phyloP scores from a whole-genome alignment of 37 sponge, comb jelly and placozoan species.

The Dysidea cf. avara region DNA sequence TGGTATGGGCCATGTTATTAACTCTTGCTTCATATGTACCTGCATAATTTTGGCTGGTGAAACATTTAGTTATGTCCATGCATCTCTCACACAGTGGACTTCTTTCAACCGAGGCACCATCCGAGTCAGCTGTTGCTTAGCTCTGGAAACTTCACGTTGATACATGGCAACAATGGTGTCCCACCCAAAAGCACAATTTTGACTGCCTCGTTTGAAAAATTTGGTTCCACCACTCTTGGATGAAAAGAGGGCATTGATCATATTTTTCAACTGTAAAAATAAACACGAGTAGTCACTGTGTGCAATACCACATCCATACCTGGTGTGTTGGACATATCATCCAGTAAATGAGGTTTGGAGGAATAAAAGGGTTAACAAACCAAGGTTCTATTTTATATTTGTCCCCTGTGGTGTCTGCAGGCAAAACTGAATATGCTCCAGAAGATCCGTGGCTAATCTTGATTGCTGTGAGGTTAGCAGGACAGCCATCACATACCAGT shows the following conservation, averaged over 20 bases:
- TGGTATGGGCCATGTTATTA: no score
- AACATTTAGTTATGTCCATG: constrained; percentile 16
- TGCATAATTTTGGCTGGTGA: constrained; percentile 18
- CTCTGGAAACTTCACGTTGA: background rate
- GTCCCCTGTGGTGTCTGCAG: background rate
- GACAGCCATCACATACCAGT: constrained; percentile 8
- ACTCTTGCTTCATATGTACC: background rate
- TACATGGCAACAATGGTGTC: background rate
- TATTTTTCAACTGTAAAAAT: constrained; percentile 14
- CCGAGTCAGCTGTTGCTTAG: background rate
- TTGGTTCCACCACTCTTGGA: background rate
- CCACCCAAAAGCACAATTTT: constrained; percentile 1
- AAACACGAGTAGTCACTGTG: background rate
- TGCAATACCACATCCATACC: background rate
- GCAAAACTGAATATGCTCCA: background rate
- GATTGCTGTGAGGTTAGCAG: constrained; percentile 1
- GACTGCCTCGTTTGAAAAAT: no score
- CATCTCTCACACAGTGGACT: constrained; percentile 1
- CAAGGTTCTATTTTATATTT: background rate
- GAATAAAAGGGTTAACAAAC: background rate
- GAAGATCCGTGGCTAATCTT: background rate
- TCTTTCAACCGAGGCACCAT: background rate
- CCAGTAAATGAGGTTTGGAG: background rate
- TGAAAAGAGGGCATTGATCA: constrained; percentile 13
- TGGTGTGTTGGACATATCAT: constrained; percentile 15